Evolutionary conservation across 2,888 invertebrate species (phyloP), one percentile per base, ranked within the genome.

Genomic region (Protophormia terraenovae): DNA sequence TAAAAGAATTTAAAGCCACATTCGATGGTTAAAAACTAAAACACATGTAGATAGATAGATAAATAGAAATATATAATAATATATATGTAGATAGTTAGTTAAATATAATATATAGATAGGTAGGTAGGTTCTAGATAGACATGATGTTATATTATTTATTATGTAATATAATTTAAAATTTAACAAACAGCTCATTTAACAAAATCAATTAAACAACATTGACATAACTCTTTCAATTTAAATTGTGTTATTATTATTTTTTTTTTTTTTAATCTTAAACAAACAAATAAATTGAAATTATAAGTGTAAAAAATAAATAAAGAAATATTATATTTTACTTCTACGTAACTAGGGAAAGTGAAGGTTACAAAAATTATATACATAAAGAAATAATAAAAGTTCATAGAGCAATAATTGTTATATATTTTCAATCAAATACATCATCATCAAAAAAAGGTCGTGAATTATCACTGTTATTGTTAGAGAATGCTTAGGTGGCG

Each of bases 181-280:
- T 81, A 81, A 81, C 77, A 81, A 81, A 84, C 84, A 84, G 35
- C 76, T 84, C 72, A 81, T 77, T 81, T 81, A 84, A 81, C 76
- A 81, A 66, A 75, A 69, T 81, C 60, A 69, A 50, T 81, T 75
- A 29, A 81, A 81, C 81, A 81, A 84, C 84, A 84, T 84, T 84
- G 77, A 84, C 84, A 84, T 77, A 84, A 81, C 77, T 77, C 55
- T 71, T 71, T 66, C 24, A n/a, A 67, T 77, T 71, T 69, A 45
- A 58, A 73, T 47, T 47, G 27, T 66, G 67, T 60, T 75, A 69
- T 69, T 53, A n/a, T 77, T 77, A 45, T 78, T 7, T 41, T 24
- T 64, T 27, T 38, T 41, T 41, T n/a, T 41, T 41, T 41, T 47
- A 3, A 32, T 19, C 47, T 45, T 50, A 22, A 58, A 67, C 22